phyloP scores from a whole-genome alignment of 2,113 vertebrate genomes.

The Amazona guildingii region DNA sequence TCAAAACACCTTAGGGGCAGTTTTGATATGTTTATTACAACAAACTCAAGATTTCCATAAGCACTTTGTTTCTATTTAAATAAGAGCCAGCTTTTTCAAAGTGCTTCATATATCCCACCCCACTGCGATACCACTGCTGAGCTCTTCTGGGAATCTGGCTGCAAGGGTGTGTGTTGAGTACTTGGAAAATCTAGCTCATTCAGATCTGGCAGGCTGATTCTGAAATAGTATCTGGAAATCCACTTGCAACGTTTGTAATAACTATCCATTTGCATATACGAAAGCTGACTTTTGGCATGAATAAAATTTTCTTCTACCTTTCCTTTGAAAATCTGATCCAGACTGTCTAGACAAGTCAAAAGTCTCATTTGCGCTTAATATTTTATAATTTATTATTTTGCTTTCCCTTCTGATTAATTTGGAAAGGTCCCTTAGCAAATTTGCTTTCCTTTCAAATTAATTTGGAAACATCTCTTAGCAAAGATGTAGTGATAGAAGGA shows the following conservation, averaged over 20 bases:
- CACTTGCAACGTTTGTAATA: neutral
- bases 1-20: neutral
- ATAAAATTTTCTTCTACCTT: neutral
- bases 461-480: neutral
- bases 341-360: conserved; percentile 64
- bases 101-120: neutral
- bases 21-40: neutral
- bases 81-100: neutral
- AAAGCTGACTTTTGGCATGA: conserved; percentile 18
- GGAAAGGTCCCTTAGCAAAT: neutral
- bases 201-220: conserved; percentile 1
- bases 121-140: neutral
- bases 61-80: neutral
- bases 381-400: conserved; percentile 28
- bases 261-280: conserved; percentile 13
- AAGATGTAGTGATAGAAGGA: neutral
- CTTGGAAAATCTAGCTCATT: conserved; percentile 1
- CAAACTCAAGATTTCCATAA: neutral
- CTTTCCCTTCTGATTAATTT: conserved; percentile 5
- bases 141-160: neutral
- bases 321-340: conserved; percentile 39
- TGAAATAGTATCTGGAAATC: conserved; percentile 12
- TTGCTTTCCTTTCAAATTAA: neutral
- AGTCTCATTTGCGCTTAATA: conserved; percentile 4
- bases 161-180: neutral